Evolutionary conservation across 1,140 invertebrate species (phyloP).

Genomic region (Lordiphosa clarofinis): DNA sequence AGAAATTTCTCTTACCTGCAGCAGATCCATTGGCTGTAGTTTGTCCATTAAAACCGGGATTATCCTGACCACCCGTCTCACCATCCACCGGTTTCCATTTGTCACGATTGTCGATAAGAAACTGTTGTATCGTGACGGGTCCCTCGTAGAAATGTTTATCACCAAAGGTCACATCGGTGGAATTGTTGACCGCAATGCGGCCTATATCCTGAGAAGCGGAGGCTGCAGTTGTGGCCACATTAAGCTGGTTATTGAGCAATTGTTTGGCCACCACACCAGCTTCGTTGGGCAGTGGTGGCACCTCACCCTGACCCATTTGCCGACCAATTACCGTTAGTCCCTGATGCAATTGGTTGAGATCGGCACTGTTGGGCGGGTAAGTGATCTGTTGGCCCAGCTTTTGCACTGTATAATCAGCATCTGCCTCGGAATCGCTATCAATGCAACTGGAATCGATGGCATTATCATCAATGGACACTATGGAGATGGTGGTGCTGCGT

Average conservation of each 20-base stretch:
- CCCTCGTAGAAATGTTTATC: conserved; percentile 85
- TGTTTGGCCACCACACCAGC: conserved; percentile 49
- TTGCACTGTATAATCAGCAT: conserved; percentile 64
- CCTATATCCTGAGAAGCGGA: conserved; percentile 75
- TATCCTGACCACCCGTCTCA: conserved; percentile 52
- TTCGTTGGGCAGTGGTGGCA: conserved; percentile 4
- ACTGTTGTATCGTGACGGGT: conserved; percentile 85
- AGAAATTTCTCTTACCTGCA: conserved; percentile 32
- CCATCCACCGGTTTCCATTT: conserved; percentile 64
- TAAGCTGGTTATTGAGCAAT: conserved; percentile 48
- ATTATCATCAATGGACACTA: conserved; percentile 74
- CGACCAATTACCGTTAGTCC: conserved; percentile 51
- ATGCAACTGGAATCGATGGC: conserved; percentile 71
- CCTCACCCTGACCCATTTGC: conserved; percentile 36
- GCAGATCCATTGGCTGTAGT: conserved; percentile 31
- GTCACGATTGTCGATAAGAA: conserved; percentile 80
- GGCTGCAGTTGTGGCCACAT: conserved; percentile 23
- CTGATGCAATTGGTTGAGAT: conserved; percentile 48
- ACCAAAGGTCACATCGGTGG: conserved; percentile 83
- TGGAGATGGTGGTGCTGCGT: conserved; percentile 69
- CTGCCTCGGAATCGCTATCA: conserved; percentile 68
- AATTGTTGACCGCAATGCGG: conserved; percentile 82
- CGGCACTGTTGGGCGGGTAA: conserved; percentile 54
- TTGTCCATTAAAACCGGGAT: conserved; percentile 50
- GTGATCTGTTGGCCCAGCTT: conserved; percentile 70